Base-by-base conservation (phyloP, 2,113 vertebrate species). In the Buteo buteo region DNA sequence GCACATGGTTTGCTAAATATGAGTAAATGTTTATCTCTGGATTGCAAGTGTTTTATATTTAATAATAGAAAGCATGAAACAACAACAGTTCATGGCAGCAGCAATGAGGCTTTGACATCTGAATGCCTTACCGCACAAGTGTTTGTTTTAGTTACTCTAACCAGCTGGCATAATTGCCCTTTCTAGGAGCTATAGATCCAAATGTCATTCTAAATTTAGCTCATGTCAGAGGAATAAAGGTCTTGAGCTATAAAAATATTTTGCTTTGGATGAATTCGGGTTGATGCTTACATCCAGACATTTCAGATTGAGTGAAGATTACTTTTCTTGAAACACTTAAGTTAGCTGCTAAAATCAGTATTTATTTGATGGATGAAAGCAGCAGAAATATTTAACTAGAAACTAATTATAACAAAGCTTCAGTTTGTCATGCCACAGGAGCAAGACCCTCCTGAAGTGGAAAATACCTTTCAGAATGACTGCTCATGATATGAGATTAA, bases 91-190 rank as follows among this genome's bases (percentile, higher is more conserved):
- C 19, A 4, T 59, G 77, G 84, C 44, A 6, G 80, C 64, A 93
- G 93, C 59, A 40, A 80, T 91, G 61, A 67, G 55, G 67, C 74
- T 95, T 80, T 97, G 92, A 87, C 82, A 96, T 97, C 96, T 96
- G 82, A 84, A 91, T 67, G 71, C 88, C 85, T 93, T 97, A 77
- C 91, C 38, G n/a, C 77, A 92, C 85, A 89, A 97, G 89, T 97
- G 95, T 98, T 98, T 98, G 96, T 97, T 97, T 98, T 97, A 95
- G 96, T 97, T 97, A 97, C 97, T 97, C 94, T 93, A 87, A 96
- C 95, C 95, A 97, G 73, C 93, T 96, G 96, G 88, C 96, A 91
- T 97, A 94, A 96, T 95, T 98, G 96, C 93, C 97, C 97, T 97
- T 97, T 95, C 95, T 97, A 91, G 93, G 88, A 95, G 96, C 78